Evolutionary conservation across 2,797 vertebrate species (phyloP).

Genomic region (Euphonia xanthogaster): DNA sequence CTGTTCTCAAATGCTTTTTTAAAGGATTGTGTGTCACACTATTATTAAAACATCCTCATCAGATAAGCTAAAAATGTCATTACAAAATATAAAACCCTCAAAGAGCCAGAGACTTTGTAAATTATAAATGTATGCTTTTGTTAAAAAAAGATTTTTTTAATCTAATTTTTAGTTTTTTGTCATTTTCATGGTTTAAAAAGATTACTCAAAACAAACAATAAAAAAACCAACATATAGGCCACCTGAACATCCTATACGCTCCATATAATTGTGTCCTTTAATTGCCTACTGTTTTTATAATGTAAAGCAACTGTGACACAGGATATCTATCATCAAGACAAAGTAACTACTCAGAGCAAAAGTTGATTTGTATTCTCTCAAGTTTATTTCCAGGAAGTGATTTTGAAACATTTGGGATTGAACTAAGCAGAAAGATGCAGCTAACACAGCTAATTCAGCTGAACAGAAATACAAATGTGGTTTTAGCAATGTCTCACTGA

Average conservation of each 20-base stretch:
- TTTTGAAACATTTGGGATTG: neutral
- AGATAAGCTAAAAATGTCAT: neutral
- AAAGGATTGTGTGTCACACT: neutral
- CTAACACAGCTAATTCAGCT: neutral
- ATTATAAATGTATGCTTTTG: rapidly evolving
- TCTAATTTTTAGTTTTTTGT: neutral
- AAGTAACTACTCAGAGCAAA: neutral
- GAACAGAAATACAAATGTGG: neutral
- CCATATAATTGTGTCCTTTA: neutral
- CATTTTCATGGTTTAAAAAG: neutral
- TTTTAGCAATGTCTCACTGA: neutral
- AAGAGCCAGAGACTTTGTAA: neutral
- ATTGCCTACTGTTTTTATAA: neutral
- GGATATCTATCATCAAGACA: neutral
- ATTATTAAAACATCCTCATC: neutral
- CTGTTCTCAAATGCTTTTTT: neutral
- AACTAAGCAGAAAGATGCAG: neutral
- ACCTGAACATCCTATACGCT: neutral
- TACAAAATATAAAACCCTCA: neutral
- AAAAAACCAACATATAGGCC: neutral
- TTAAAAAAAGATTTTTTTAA: rapidly evolving
- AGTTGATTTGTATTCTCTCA: neutral
- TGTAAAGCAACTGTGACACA: neutral
- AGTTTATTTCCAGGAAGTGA: neutral
- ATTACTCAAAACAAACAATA: neutral